These are phyloP conservation scores for Entomobrya proxima DNA, from an alignment of 2,888 invertebrate genomes.

Conservation along the genomic window DNA sequence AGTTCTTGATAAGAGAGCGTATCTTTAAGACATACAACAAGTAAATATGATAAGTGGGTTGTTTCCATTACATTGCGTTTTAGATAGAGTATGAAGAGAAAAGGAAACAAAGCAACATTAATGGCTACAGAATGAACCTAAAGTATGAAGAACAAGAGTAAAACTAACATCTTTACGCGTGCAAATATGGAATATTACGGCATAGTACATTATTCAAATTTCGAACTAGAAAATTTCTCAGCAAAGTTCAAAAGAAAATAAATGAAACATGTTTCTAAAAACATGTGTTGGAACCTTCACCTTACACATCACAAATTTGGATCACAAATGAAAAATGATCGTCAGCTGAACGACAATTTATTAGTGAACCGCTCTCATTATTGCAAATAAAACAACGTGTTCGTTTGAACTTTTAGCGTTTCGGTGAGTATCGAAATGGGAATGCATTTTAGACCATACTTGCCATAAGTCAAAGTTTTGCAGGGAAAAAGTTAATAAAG, in stretches of 20 bases:
- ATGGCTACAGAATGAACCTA: neutral
- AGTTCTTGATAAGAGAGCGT: conserved; percentile 14
- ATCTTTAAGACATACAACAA: conserved; percentile 18
- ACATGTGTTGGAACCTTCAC: neutral
- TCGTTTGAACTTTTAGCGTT: no score
- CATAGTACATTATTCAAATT: conserved; percentile 6
- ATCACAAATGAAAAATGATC: no score
- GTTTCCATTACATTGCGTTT: neutral
- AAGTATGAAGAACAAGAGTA: neutral
- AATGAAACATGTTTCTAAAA: neutral
- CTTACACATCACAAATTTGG: no score
- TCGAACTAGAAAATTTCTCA: neutral
- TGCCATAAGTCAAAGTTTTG: no score
- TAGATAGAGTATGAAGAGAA: neutral
- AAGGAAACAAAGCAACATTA: neutral
- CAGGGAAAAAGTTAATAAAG: neutral
- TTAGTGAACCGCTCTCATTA: no score
- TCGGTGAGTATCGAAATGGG: no score
- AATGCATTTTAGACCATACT: no score
- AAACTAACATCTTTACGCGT: neutral
- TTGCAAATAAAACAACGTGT: no score
- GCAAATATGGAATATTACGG: no score
- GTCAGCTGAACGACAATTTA: no score
- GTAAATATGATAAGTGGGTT: conserved; percentile 29
- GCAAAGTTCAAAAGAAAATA: neutral